These are phyloP conservation scores for Corythornis cristatus DNA, from an alignment of 2,113 vertebrate species.

Conservation along the genomic window DNA sequence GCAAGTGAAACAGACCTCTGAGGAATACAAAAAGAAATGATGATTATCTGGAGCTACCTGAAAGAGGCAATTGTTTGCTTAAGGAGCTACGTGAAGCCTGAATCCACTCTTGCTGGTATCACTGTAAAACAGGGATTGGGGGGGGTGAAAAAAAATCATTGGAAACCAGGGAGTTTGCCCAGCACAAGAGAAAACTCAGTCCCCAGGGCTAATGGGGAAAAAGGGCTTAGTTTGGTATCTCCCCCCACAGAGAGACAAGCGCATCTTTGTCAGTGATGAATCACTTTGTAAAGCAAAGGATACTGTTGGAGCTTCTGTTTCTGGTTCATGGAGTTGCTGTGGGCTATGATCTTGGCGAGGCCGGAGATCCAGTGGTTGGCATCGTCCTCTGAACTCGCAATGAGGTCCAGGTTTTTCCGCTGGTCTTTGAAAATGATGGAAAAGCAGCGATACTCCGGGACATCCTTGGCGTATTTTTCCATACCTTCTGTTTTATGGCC, in stretches of 20 bases:
- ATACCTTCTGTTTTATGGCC: slow-evolving; percentile 92
- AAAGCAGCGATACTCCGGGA: slow-evolving; percentile 86
- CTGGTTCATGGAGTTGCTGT: slow-evolving; percentile 82
- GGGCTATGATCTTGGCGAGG: slow-evolving; percentile 85
- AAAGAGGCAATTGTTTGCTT: slow-evolving; percentile 46
- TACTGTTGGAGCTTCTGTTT: slow-evolving; percentile 92
- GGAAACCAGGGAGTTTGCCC: background rate
- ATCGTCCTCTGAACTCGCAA: slow-evolving; percentile 74
- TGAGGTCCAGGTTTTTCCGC: slow-evolving; percentile 88
- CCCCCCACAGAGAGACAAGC: slow-evolving; percentile 41
- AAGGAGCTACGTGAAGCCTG: background rate
- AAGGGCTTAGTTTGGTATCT: background rate
- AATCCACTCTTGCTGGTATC: background rate
- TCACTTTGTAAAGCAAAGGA: slow-evolving; percentile 76
- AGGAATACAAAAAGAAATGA: slow-evolving; percentile 23
- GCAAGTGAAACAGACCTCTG: slow-evolving; percentile 28
- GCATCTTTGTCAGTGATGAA: slow-evolving; percentile 16
- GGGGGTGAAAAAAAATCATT: background rate
- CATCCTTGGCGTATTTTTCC: slow-evolving; percentile 82
- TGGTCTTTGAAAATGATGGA: slow-evolving; percentile 91
- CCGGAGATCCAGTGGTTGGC: slow-evolving; percentile 84
- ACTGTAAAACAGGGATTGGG: background rate
- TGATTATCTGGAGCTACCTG: slow-evolving; percentile 32
- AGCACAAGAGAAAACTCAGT: background rate
- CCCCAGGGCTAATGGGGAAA: background rate